These are phyloP conservation scores for Stomatorhinus walkeri DNA, from an alignment of 2,797 vertebrate species.

Conservation along the genomic window DNA sequence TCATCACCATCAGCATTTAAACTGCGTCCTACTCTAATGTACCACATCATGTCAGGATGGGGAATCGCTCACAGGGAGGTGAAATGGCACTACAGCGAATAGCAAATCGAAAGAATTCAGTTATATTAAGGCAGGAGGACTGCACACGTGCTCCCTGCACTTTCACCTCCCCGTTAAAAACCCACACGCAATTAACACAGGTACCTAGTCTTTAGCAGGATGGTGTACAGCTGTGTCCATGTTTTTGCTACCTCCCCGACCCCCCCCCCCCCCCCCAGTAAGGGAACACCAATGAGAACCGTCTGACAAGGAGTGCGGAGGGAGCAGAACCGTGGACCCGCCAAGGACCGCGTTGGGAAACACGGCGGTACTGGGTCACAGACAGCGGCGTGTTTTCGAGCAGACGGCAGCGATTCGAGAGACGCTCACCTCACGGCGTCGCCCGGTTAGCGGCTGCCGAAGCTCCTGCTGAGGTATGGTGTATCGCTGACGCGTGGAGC, in stretches of 20 bases:
- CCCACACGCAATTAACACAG: not conserved
- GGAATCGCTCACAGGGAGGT: not conserved
- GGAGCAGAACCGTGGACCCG: not conserved
- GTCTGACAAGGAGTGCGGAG: not conserved
- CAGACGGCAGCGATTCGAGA: not conserved
- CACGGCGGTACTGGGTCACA: not conserved
- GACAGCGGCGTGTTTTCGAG: not conserved
- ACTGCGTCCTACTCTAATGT: not conserved
- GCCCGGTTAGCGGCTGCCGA: not conserved
- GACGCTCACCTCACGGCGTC: not conserved
- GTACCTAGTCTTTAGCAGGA: not conserved
- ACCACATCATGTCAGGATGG: not conserved
- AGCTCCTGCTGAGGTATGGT: not conserved
- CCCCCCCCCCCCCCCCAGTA: not conserved
- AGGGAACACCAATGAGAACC: not conserved
- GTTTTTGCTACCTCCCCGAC: not conserved
- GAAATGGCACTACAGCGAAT: not conserved
- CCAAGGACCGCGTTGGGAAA: not conserved
- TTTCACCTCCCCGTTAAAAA: not conserved
- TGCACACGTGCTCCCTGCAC: not conserved
- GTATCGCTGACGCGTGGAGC: not conserved
- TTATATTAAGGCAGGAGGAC: not conserved
- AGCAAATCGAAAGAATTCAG: not conserved
- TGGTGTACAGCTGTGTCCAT: not conserved
- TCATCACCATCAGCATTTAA: slow-evolving; percentile 1